These are phyloP conservation scores for Neoarius graeffei DNA, from an alignment of 2,113 vertebrate species.

Conservation along the genomic window DNA sequence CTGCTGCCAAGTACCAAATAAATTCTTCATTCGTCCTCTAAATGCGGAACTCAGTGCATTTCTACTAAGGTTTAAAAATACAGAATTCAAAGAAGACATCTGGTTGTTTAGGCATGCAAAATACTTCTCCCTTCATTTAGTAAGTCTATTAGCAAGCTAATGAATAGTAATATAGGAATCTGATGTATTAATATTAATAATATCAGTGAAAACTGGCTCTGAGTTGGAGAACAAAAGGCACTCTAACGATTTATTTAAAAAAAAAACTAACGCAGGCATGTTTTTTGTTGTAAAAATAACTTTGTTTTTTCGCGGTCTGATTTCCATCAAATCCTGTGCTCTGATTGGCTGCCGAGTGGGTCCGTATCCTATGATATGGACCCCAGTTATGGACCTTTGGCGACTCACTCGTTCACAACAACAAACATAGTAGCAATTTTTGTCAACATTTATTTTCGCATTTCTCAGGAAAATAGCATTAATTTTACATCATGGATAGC, in stretches of 20 bases:
- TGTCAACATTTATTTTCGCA: too few relatives aligned
- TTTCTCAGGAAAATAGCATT: too few relatives aligned
- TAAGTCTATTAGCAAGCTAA: background rate
- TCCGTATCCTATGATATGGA: too few relatives aligned
- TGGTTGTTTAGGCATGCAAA: background rate
- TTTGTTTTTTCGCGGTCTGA: too few relatives aligned
- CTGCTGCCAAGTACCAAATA: background rate
- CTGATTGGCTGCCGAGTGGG: too few relatives aligned
- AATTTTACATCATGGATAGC: too few relatives aligned
- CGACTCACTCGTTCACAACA: too few relatives aligned
- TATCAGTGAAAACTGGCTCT: background rate
- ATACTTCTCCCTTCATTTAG: background rate
- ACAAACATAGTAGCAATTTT: too few relatives aligned
- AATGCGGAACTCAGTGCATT: background rate
- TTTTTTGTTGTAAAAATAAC: background rate
- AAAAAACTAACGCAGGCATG: background rate
- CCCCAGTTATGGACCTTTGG: too few relatives aligned
- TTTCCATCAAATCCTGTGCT: too few relatives aligned
- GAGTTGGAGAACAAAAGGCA: background rate
- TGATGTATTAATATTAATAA: constrained; percentile 1
- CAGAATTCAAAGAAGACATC: background rate
- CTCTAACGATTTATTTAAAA: background rate
- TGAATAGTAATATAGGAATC: constrained; percentile 3
- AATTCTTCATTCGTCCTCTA: background rate
- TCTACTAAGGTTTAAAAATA: background rate